phyloP scores from a whole-genome alignment of 2,888 invertebrate genomes.

The Bhutanitis thaidina region DNA sequence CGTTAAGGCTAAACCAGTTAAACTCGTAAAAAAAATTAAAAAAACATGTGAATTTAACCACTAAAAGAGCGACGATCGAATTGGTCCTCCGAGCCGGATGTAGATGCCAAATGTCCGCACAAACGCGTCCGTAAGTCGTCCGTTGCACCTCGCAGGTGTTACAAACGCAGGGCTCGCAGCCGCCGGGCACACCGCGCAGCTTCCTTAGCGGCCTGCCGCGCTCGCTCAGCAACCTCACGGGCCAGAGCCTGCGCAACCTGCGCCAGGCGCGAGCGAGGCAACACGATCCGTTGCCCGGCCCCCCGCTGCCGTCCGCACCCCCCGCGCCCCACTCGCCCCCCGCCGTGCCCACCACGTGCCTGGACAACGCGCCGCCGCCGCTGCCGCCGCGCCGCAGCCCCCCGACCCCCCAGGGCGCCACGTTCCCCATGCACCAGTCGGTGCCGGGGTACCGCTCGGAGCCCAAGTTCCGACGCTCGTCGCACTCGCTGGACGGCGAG shows the following conservation, averaged over 20 bases:
- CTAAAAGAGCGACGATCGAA: no score
- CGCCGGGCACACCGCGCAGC: constrained; percentile 39
- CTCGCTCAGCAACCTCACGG: constrained; percentile 70
- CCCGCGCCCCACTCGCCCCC: constrained; percentile 54
- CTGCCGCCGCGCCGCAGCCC: constrained; percentile 57
- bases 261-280: constrained; percentile 48
- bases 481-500: constrained; percentile 63
- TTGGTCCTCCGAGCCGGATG: background rate
- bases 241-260: constrained; percentile 62
- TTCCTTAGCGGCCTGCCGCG: constrained; percentile 70
- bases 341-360: constrained; percentile 65
- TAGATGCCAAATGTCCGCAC: background rate
- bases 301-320: constrained; percentile 46
- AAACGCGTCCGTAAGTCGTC: background rate
- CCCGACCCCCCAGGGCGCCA: constrained; percentile 48
- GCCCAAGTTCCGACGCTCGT: constrained; percentile 49
- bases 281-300: constrained; percentile 47
- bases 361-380: constrained; percentile 63
- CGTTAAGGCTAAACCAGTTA: no score
- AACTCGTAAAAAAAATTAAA: no score
- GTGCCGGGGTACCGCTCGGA: constrained; percentile 37
- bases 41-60: no score
- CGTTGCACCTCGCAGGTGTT: no score
- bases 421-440: constrained; percentile 37
- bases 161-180: constrained; percentile 4